Evolutionary conservation across 2,888 invertebrate genomes (phyloP).

Genomic region (Archips xylosteana): DNA sequence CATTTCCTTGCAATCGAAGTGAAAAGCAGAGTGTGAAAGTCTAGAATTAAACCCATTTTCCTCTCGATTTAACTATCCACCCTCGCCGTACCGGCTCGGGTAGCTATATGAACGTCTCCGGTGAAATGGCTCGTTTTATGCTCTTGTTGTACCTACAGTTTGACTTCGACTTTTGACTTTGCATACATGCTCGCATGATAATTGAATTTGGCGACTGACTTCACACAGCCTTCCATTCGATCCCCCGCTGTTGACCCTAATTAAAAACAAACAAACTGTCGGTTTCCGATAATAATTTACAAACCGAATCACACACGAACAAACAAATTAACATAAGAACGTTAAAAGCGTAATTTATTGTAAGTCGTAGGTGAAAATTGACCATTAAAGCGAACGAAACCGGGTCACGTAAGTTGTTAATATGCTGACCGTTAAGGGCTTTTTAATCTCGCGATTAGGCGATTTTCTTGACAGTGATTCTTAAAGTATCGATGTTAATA

Average conservation of each 20-base stretch:
- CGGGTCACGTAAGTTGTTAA: constrained; percentile 34
- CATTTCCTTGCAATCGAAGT: no score
- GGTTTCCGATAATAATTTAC: constrained; percentile 10
- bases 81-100: no score
- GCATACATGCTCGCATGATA: no score
- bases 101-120: no score
- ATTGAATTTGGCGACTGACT: background rate
- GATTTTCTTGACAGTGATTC: constrained; percentile 37
- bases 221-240: background rate
- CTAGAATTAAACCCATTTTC: no score
- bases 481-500: background rate
- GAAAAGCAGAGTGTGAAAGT: no score
- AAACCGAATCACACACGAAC: constrained; percentile 18
- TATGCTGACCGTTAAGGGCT: constrained; percentile 32
- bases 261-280: constrained; percentile 14
- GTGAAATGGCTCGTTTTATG: no score
- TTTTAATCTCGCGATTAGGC: constrained; percentile 40
- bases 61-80: no score
- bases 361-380: constrained; percentile 42
- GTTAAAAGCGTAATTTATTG: constrained; percentile 28
- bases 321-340: constrained; percentile 38
- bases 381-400: constrained; percentile 20
- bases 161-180: no score
- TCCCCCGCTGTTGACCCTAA: background rate
- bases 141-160: no score